These are phyloP conservation scores for Hyposoter didymator DNA, from an alignment of 2,888 invertebrate species.

Conservation along the genomic window DNA sequence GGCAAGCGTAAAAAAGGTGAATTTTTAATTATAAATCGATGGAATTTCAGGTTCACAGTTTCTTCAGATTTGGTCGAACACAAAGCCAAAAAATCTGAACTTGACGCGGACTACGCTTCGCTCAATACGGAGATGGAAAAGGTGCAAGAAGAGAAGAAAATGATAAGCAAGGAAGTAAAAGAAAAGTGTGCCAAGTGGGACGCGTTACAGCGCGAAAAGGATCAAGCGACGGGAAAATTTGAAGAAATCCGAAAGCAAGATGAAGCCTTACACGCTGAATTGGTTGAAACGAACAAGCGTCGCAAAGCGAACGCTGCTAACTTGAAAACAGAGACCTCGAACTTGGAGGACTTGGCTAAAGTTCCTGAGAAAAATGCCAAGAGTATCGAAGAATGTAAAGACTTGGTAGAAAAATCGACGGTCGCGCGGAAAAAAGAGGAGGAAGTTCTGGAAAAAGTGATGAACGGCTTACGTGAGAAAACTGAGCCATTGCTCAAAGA, in stretches of 20 bases:
- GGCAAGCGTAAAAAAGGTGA: not conserved
- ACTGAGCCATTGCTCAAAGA: constrained; percentile 88
- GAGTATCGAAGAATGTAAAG: constrained; percentile 89
- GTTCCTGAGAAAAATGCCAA: constrained; percentile 91
- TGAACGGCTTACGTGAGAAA: constrained; percentile 85
- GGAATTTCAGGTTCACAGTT: constrained; percentile 71
- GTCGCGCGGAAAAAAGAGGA: constrained; percentile 86
- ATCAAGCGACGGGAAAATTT: constrained; percentile 85
- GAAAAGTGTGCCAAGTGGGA: constrained; percentile 84
- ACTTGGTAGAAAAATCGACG: constrained; percentile 85
- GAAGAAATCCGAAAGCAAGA: constrained; percentile 85
- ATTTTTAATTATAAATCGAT: not conserved
- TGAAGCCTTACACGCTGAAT: constrained; percentile 87
- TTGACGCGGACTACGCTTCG: constrained; percentile 76
- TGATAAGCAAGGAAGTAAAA: constrained; percentile 85
- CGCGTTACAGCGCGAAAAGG: constrained; percentile 87
- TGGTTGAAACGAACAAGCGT: constrained; percentile 89
- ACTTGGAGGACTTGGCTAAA: constrained; percentile 88
- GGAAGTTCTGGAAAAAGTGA: constrained; percentile 83
- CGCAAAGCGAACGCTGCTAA: constrained; percentile 90
- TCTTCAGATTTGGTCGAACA: constrained; percentile 72
- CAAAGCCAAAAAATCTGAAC: constrained; percentile 71
- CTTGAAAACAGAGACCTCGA: constrained; percentile 87
- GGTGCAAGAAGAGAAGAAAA: constrained; percentile 86
- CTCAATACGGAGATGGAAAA: constrained; percentile 85